phyloP scores from a whole-genome alignment of 2,113 vertebrate species.

The Phasianus colchicus region DNA sequence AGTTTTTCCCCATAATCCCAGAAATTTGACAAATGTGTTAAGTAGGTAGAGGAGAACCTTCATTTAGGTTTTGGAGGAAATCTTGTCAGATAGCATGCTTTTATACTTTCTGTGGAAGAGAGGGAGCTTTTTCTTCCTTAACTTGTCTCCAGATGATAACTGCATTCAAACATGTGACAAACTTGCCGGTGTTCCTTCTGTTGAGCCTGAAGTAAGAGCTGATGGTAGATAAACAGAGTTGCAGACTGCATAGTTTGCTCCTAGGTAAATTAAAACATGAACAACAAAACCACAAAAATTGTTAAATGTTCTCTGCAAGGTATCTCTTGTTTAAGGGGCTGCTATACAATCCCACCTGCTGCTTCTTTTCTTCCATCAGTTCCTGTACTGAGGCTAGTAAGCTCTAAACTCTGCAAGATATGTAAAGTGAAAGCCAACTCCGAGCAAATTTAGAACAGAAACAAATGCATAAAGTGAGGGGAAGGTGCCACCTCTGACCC shows the following conservation, averaged over 20 bases:
- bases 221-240: not conserved
- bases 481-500: not conserved
- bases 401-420: not conserved
- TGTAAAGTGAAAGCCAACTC: not conserved
- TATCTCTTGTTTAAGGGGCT: not conserved
- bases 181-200: not conserved
- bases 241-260: not conserved
- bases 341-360: not conserved
- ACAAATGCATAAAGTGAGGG: accelerated
- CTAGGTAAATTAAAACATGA: not conserved
- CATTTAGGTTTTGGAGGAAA: not conserved
- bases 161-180: not conserved
- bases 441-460: not conserved
- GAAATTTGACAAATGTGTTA: not conserved
- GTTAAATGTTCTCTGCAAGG: not conserved
- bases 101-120: not conserved
- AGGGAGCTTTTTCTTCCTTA: not conserved
- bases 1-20: not conserved
- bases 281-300: not conserved
- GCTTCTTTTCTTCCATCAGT: not conserved
- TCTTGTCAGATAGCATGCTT: not conserved
- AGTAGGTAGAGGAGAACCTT: not conserved
- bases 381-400: not conserved
- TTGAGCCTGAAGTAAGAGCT: not conserved
- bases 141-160: not conserved